Percentiles rank a stretch among this genome's conserved stretches.
Conservation (phyloP, 1,140 invertebrate genomes). For the Euglossa dilemma region DNA sequence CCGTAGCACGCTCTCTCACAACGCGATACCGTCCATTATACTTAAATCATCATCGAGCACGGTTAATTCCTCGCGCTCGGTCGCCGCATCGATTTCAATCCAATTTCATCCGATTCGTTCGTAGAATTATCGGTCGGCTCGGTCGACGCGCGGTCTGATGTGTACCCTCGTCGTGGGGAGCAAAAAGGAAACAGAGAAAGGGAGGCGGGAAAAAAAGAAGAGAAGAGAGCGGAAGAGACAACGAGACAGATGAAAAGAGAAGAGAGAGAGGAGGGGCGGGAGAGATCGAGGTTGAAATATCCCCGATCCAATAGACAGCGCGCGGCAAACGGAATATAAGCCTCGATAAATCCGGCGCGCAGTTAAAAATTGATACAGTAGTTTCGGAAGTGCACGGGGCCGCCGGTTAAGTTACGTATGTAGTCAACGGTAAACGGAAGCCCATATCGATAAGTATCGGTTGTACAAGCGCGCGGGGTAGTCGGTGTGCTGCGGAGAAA, state of each 20-base stretch:
- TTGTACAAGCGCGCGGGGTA: conserved; percentile 59
- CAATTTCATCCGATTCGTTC: conserved; percentile 17
- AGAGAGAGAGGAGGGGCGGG: background rate
- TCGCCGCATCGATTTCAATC: conserved; percentile 29
- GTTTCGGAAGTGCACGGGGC: conserved; percentile 75
- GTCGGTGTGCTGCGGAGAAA: conserved; percentile 47
- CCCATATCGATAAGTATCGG: conserved; percentile 79
- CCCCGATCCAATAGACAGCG: background rate
- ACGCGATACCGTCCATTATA: too few relatives aligned
- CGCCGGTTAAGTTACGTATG: conserved; percentile 74
- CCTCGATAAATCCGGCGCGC: conserved; percentile 73
- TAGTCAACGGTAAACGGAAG: conserved; percentile 78
- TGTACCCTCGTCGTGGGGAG: background rate
- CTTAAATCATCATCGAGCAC: background rate
- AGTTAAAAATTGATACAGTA: conserved; percentile 79
- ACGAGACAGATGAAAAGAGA: background rate
- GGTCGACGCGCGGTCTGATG: background rate
- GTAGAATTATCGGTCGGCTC: conserved; percentile 15
- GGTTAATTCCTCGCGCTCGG: background rate
- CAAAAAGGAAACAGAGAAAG: background rate
- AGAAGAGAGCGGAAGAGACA: background rate
- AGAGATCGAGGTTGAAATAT: conserved; percentile 35
- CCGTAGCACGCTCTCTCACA: too few relatives aligned
- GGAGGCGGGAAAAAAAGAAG: background rate
- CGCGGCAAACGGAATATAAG: conserved; percentile 70